phyloP scores from a whole-genome alignment of 2,888 invertebrate genomes.

The Heliconius cydno region DNA sequence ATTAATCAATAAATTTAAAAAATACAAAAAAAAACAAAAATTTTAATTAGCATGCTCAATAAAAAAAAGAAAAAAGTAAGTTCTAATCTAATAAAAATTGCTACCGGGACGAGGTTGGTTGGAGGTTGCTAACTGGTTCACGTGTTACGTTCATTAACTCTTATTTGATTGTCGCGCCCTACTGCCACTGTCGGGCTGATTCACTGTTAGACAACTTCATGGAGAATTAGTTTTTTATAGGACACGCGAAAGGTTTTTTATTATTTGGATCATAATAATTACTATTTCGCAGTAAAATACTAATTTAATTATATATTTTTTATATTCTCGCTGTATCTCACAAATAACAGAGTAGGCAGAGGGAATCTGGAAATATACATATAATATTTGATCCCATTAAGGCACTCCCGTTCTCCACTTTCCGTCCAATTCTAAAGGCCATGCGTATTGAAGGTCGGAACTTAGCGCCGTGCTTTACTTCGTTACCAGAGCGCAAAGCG shows the following conservation, averaged over 20 bases:
- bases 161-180: constrained; percentile 44
- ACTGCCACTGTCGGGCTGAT: constrained; percentile 26
- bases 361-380: no score
- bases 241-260: background rate
- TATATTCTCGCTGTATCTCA: no score
- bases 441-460: no score
- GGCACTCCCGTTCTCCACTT: no score
- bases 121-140: constrained; percentile 42
- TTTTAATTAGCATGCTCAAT: background rate
- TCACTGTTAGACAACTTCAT: constrained; percentile 35
- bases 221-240: constrained; percentile 33
- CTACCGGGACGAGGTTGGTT: constrained; percentile 20
- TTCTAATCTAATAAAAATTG: constrained; percentile 37
- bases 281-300: background rate
- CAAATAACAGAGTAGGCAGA: no score
- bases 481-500: no score
- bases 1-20: no score
- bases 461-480: no score
- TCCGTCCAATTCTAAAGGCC: no score
- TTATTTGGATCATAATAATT: background rate
- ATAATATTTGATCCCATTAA: no score
- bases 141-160: constrained; percentile 44
- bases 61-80: constrained; percentile 17
- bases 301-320: no score
- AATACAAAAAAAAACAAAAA: no score